Evolutionary conservation across 1,140 invertebrate species (phyloP).

Genomic region (Caenorhabditis remanei): DNA sequence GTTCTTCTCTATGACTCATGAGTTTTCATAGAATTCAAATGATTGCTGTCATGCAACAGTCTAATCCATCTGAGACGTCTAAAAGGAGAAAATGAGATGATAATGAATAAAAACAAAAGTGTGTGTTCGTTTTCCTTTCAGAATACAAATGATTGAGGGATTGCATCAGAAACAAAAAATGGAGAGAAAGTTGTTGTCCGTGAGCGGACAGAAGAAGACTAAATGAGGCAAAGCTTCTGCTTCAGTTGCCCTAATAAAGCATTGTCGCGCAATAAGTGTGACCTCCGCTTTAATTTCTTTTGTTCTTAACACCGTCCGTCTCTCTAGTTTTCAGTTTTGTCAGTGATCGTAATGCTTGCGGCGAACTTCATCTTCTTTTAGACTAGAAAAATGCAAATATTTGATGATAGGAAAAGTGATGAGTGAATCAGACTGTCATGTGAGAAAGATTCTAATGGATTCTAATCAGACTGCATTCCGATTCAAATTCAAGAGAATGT

Average conservation of each 20-base stretch:
- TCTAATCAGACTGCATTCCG: no score
- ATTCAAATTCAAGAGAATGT: no score
- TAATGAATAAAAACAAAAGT: neutral
- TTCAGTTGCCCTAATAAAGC: slow-evolving; percentile 20
- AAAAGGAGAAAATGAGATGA: neutral
- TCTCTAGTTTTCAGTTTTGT: slow-evolving; percentile 46
- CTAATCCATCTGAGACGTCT: neutral
- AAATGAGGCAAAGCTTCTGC: slow-evolving; percentile 29
- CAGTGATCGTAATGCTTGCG: slow-evolving; percentile 32
- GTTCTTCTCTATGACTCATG: no score
- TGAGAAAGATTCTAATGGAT: neutral
- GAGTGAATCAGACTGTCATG: no score
- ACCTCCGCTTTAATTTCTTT: slow-evolving; percentile 56
- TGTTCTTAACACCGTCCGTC: slow-evolving; percentile 30
- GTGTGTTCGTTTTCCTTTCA: neutral
- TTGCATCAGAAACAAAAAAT: slow-evolving; percentile 27
- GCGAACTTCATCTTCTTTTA: slow-evolving; percentile 9
- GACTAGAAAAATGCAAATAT: slow-evolving; percentile 25
- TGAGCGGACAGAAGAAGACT: slow-evolving; percentile 21
- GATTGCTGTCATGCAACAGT: no score
- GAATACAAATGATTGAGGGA: slow-evolving; percentile 4
- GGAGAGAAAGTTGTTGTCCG: slow-evolving; percentile 45
- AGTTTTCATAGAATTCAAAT: no score
- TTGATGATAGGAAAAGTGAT: neutral
- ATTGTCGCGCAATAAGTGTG: slow-evolving; percentile 52